Conservation (phyloP, 2,888 invertebrate species). For the Nemoura dubitans region DNA sequence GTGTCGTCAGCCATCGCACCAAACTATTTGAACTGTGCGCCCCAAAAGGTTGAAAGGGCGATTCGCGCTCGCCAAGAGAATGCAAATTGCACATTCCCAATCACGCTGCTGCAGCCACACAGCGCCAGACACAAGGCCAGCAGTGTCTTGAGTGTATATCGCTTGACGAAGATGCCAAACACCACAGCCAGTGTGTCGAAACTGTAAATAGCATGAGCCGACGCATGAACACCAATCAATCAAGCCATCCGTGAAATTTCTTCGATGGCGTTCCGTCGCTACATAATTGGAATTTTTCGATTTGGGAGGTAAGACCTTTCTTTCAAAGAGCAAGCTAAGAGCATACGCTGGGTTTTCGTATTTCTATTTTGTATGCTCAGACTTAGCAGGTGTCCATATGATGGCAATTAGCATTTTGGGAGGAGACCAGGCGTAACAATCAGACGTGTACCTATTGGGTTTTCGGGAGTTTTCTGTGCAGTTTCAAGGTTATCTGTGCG, state of each 20-base stretch:
- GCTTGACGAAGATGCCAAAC: not conserved
- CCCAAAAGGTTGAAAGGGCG: not conserved
- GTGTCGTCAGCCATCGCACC: not conserved
- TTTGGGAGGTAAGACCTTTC: not conserved
- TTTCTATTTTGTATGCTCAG: not conserved
- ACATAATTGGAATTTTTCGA: conserved; percentile 7
- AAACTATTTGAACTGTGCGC: not conserved
- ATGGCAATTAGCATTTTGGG: not conserved
- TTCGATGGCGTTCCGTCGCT: not conserved
- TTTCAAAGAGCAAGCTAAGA: not conserved
- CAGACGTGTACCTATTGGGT: not conserved
- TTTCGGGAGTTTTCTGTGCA: not conserved
- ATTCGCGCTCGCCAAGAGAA: not conserved
- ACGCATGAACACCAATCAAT: not conserved
- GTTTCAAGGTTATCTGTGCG: not conserved
- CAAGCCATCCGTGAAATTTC: not conserved
- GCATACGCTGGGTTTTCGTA: not conserved
- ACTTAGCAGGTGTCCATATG: not conserved
- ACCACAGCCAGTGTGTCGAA: not conserved
- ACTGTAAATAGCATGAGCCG: not conserved
- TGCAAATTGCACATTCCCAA: conserved; percentile 1
- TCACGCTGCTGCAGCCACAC: not conserved
- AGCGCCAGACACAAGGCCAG: not conserved
- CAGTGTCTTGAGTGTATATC: no score
- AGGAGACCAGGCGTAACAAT: not conserved